Conservation (phyloP, 2,888 invertebrate genomes). For the Drosophila picticornis region DNA sequence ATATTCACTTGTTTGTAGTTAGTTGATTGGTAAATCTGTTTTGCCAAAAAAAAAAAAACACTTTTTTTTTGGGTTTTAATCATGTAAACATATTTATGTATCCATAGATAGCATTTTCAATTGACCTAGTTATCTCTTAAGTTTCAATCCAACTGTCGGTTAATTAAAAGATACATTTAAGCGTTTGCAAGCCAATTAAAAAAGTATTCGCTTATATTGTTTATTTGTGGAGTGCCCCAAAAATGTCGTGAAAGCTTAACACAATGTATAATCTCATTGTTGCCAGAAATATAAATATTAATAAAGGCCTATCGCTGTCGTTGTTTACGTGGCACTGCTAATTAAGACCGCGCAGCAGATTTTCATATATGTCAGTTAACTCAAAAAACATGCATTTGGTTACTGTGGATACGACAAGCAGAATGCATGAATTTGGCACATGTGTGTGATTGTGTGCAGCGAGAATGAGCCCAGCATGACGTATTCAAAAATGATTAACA, state of each 20-base stretch:
- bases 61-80: neutral
- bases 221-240: constrained; percentile 22
- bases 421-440: constrained; percentile 26
- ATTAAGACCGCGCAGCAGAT: constrained; percentile 66
- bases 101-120: constrained; percentile 15
- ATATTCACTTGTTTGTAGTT: constrained; percentile 12
- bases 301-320: constrained; percentile 15
- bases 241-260: constrained; percentile 38
- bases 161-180: constrained; percentile 27
- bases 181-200: constrained; percentile 21
- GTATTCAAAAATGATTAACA: constrained; percentile 73
- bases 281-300: constrained; percentile 9
- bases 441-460: constrained; percentile 31
- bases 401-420: constrained; percentile 29
- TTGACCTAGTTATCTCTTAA: constrained; percentile 33
- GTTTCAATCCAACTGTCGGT: constrained; percentile 15
- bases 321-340: constrained; percentile 56
- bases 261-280: constrained; percentile 26
- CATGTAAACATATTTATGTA: neutral
- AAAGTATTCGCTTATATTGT: constrained; percentile 24
- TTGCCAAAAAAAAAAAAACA: constrained; percentile 15
- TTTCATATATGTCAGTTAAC: constrained; percentile 31
- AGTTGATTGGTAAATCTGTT: constrained; percentile 28
- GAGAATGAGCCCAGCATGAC: constrained; percentile 69
- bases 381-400: constrained; percentile 10